Evolutionary conservation across 2,113 vertebrate species (phyloP).

Genomic region (Odocoileus hemionus): DNA sequence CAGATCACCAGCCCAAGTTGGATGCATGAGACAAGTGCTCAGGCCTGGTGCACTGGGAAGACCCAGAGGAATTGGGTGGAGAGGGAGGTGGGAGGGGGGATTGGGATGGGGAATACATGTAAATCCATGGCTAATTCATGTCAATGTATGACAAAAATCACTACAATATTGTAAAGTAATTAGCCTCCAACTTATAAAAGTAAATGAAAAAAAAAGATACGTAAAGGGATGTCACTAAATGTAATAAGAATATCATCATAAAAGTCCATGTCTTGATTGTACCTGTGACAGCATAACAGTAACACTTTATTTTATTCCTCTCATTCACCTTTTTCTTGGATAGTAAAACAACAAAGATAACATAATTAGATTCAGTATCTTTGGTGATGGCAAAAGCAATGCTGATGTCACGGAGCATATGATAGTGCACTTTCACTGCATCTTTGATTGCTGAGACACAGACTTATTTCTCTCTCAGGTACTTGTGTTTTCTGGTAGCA

Average conservation of each 20-base stretch:
- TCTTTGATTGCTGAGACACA: neutral
- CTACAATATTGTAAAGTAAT: too few species aligned
- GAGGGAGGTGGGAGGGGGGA: too few species aligned
- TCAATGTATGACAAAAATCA: too few species aligned
- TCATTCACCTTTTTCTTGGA: neutral
- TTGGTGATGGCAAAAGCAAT: neutral
- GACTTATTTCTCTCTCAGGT: neutral
- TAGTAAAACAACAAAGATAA: neutral
- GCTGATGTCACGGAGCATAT: fast-evolving
- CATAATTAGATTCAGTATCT: neutral
- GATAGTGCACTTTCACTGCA: neutral
- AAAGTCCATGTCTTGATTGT: neutral
- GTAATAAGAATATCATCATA: neutral
- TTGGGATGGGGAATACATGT: too few species aligned
- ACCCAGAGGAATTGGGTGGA: too few species aligned
- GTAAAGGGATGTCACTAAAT: neutral
- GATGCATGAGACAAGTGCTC: too few species aligned
- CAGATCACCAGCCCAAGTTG: too few species aligned
- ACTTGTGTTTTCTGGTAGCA: neutral
- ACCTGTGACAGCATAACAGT: neutral
- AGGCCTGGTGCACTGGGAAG: too few species aligned
- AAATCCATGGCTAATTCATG: too few species aligned
- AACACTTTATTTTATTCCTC: neutral
- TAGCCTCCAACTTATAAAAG: too few species aligned
- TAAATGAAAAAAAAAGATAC: neutral